phyloP scores from a whole-genome alignment of 2,113 vertebrate genomes.

The Phocoena phocoena region DNA sequence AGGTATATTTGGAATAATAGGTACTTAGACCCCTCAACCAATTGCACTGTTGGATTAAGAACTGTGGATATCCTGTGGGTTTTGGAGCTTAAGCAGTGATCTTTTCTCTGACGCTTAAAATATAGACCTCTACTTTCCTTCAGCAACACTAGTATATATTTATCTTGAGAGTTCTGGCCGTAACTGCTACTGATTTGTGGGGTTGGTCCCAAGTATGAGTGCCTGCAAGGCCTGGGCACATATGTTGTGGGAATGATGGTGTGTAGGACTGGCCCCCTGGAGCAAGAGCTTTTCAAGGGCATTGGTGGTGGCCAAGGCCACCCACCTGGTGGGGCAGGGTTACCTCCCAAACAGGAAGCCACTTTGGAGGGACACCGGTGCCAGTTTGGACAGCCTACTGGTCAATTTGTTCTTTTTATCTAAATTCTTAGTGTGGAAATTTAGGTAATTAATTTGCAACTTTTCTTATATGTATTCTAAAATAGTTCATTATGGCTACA shows the following conservation, averaged over 20 bases:
- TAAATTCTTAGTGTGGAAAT: background rate
- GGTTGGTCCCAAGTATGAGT: background rate
- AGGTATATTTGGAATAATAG: conserved; percentile 50
- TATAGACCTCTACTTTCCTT: background rate
- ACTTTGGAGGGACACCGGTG: background rate
- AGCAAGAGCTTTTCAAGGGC: background rate
- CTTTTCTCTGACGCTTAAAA: conserved; percentile 61
- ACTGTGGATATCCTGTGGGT: conserved; percentile 56
- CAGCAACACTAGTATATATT: conserved; percentile 49
- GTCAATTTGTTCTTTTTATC: background rate
- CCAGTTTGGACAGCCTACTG: background rate
- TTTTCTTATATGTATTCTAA: background rate
- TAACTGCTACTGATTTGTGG: background rate
- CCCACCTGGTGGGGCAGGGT: too few species aligned
- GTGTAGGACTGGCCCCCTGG: background rate
- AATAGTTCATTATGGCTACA: background rate
- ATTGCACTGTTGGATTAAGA: conserved; percentile 53
- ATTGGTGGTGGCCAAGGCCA: background rate
- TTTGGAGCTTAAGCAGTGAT: conserved; percentile 39
- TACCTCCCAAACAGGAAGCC: background rate
- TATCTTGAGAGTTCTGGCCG: background rate
- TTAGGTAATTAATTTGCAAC: background rate
- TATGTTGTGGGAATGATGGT: background rate
- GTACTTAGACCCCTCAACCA: conserved; percentile 35
- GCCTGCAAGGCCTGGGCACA: background rate